Evolutionary conservation across 2,797 vertebrate genomes (phyloP).

Genomic region (Hemibagrus guttatus): DNA sequence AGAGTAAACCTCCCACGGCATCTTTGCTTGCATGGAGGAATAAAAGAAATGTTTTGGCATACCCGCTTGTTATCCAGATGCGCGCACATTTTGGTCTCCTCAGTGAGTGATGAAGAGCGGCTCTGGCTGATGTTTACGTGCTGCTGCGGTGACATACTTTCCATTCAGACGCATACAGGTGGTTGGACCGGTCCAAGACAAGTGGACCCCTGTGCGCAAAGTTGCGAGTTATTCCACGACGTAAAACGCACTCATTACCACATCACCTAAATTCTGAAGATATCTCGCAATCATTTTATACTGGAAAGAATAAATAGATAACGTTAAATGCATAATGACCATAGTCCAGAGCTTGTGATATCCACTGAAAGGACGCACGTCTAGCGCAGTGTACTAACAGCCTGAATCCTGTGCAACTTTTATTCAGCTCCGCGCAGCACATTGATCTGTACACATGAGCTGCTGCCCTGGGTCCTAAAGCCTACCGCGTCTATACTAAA

Average conservation of each 20-base stretch:
- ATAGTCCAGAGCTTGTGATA: background rate
- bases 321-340: too few species aligned
- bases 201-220: slow-evolving; percentile 29
- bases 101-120: slow-evolving; percentile 82
- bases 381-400: background rate
- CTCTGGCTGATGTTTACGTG: slow-evolving; percentile 81
- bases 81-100: slow-evolving; percentile 71
- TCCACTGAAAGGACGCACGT: background rate
- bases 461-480: slow-evolving; percentile 46
- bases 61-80: slow-evolving; percentile 73
- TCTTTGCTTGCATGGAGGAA: background rate
- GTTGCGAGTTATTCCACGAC: background rate
- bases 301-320: too few species aligned
- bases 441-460: background rate
- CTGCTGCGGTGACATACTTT: slow-evolving; percentile 92
- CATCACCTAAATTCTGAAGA: background rate
- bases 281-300: background rate
- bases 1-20: background rate
- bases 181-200: slow-evolving; percentile 46
- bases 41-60: slow-evolving; percentile 22
- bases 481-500: accelerated
- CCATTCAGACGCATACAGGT: slow-evolving; percentile 77
- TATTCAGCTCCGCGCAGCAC: background rate
- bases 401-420: background rate
- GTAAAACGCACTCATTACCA: background rate